Conservation (phyloP, 2,113 vertebrate genomes). For the Sitta europaea region DNA sequence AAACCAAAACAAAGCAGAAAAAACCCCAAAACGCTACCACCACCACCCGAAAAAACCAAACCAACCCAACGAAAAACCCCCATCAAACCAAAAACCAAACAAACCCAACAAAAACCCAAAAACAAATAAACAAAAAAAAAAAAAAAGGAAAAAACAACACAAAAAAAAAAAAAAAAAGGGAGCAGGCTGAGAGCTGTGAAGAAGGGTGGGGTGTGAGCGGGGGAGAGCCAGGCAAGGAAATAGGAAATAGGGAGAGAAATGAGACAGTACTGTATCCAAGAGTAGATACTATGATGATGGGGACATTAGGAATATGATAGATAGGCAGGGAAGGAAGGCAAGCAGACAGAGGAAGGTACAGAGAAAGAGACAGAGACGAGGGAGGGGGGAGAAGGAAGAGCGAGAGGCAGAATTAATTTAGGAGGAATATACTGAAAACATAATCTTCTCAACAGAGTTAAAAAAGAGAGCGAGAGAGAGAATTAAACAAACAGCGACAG, state of each 20-base stretch:
- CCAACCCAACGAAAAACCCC: accelerated
- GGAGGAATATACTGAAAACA: conserved; percentile 49
- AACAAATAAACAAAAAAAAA: neutral
- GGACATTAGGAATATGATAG: conserved; percentile 24
- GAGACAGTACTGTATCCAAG: neutral
- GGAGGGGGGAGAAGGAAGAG: neutral
- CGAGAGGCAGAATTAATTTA: conserved; percentile 55
- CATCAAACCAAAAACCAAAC: neutral
- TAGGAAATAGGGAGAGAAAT: conserved; percentile 11
- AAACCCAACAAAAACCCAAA: accelerated
- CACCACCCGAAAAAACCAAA: neutral
- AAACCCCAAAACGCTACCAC: too few species aligned
- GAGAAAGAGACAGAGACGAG: neutral
- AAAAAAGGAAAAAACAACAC: neutral
- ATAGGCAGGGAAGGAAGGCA: conserved; percentile 22
- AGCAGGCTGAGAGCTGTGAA: neutral
- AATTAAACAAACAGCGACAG: conserved; percentile 56
- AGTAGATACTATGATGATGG: neutral
- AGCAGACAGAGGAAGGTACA: neutral
- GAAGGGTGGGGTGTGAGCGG: neutral
- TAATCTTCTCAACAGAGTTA: conserved; percentile 42
- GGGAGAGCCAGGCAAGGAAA: neutral
- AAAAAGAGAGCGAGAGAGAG: neutral
- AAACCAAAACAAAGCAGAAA: neutral
- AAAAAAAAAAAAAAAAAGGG: neutral